A percentile compares a stretch with the other conserved stretches of the same genome.
These are phyloP conservation scores for Coturnix japonica DNA, from an alignment of 2,113 vertebrate genomes.

Conservation along the genomic window DNA sequence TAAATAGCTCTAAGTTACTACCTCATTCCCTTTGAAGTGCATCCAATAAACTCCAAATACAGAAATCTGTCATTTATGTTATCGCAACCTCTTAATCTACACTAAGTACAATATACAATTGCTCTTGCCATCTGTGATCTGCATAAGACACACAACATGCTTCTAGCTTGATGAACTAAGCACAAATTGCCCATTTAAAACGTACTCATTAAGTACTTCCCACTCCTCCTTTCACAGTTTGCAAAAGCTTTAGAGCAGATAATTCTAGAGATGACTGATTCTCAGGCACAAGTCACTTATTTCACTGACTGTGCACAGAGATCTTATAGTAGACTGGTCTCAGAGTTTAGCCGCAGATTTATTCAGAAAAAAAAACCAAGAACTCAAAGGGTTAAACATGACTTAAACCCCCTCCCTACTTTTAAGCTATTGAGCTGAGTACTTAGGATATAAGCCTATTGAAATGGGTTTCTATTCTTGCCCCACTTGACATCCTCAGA, in stretches of 20 bases:
- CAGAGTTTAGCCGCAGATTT: background rate
- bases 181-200: constrained; percentile 54
- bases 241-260: constrained; percentile 14
- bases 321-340: background rate
- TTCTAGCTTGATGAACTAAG: constrained; percentile 26
- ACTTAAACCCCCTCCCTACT: constrained; percentile 45
- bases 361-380: background rate
- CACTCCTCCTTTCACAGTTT: constrained; percentile 46
- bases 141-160: background rate
- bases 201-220: constrained; percentile 56
- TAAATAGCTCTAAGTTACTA: background rate
- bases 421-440: constrained; percentile 53
- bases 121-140: constrained; percentile 44
- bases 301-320: background rate
- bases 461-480: constrained; percentile 71
- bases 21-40: background rate
- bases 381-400: constrained; percentile 35
- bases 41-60: background rate
- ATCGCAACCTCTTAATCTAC: constrained; percentile 6
- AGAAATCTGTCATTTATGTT: constrained; percentile 5
- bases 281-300: constrained; percentile 22
- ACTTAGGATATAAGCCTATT: constrained; percentile 71
- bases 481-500: constrained; percentile 40
- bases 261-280: constrained; percentile 37
- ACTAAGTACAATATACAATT: constrained; percentile 10